phyloP scores from a whole-genome alignment of 1,140 invertebrate genomes.

The Globodera ellingtonae region DNA sequence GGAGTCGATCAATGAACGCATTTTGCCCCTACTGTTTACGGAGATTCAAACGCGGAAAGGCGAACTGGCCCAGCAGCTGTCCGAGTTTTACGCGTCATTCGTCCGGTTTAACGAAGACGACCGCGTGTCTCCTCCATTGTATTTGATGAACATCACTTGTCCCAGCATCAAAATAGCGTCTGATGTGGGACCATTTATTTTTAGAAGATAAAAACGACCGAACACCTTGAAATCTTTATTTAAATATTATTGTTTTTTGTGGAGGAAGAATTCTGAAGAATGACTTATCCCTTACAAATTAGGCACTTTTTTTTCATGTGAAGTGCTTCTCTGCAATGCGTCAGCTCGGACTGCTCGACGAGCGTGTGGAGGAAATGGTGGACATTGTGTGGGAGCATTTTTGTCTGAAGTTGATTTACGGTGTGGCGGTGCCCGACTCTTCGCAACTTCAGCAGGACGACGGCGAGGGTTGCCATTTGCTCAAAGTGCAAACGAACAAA shows the following conservation, averaged over 20 bases:
- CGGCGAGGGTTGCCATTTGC: background rate
- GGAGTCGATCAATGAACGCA: conserved; percentile 32
- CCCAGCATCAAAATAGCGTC: conserved; percentile 5
- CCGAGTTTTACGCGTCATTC: conserved; percentile 29
- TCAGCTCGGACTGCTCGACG: background rate
- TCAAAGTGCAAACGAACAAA: conserved; percentile 26
- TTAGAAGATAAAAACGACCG: background rate
- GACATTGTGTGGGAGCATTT: conserved; percentile 35
- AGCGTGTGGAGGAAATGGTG: conserved; percentile 31
- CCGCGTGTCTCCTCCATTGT: conserved; percentile 16
- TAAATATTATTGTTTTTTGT: too few species aligned
- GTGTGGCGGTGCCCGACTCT: background rate
- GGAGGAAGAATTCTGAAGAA: too few species aligned
- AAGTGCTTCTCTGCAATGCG: conserved; percentile 35
- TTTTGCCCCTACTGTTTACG: conserved; percentile 25
- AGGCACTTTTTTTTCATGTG: background rate
- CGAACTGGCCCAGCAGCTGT: conserved; percentile 18
- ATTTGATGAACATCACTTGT: conserved; percentile 23
- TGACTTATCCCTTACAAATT: too few species aligned
- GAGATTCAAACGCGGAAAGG: conserved; percentile 27
- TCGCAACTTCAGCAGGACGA: background rate
- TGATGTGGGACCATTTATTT: conserved; percentile 21
- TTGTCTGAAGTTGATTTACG: conserved; percentile 28
- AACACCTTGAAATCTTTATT: too few species aligned
- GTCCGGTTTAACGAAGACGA: conserved; percentile 27